Evolutionary conservation across 2,888 invertebrate species (phyloP), one percentile per base, ranked within the genome.

Genomic region (Polia nebulosa): DNA sequence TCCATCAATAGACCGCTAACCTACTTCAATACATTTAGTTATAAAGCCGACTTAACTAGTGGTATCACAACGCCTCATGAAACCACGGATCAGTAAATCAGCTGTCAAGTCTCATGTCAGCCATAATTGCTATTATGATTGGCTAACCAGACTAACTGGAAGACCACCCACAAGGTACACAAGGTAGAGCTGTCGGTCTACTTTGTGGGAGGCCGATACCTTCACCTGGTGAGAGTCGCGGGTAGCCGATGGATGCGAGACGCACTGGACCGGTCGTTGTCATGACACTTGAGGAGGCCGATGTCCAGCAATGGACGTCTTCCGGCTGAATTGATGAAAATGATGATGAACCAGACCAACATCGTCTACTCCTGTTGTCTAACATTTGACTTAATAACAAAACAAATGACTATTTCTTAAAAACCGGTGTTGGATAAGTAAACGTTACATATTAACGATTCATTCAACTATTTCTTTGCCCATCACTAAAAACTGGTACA

Each of bases 401-500:
- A 22, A 5, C 2, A 41, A 57, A 15, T 1, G 3, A 34, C 29
- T 20, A 2, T 11, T 2, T 36, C 29, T 11, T 2, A n/a, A 4
- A 39, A 61, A 39, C 13, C n/a, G 17, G 25, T 27, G 47, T 8
- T 17, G 7, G 39, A 1, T 7, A 36, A 36, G 22, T 22, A 15
- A 15, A 47, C n/a, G n/a, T n/a, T n/a, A n/a, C n/a, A n/a, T 1
- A 41, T n/a, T 3, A 1, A 15, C 20, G 3, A 56, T 11, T 17
- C 34, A 27, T 11, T 36, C 9, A n/a, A 34, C 2, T 22, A 22
- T 36, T 6, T 13, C 27, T 41, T 32, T 11, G 17, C n/a, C 29
- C 51, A 44, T 20, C 49, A 59, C 55, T 58, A 39, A 39, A 68
- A 64, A 52, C 7, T 22, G 36, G 32, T 61, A 67, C 68, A 76